Evolutionary conservation across 2,888 invertebrate genomes (phyloP), one percentile per base, ranked within the genome.

Genomic region (Mythimna ferrago): DNA sequence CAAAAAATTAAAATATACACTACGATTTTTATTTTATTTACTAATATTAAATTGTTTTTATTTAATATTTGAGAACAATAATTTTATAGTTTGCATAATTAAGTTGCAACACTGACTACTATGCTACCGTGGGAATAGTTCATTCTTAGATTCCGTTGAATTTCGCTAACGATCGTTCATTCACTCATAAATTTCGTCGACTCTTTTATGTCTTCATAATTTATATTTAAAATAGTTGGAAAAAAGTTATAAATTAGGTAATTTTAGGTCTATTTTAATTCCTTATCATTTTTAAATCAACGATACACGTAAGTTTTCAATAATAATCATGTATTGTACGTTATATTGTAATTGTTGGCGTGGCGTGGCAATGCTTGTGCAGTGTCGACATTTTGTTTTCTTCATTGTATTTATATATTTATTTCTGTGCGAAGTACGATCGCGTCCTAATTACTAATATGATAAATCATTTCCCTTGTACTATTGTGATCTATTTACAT

Each of bases 321-420:
- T 69, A 81, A 80, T 87, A 83, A 71, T 82, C 70, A 69, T 41
- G 71, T 83, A 78, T 35, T 85, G 73, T 71, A 77, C 66, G 76
- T 69, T 81, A 60, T 83, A 81, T 78, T 73, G 56, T 71, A 75
- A 82, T 79, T 82, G 84, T 87, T 86, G 86, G 89, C 87, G 91
- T 92, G 94, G 93, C 95, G 95, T 96, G 95, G 96, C 95, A 94
- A 93, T 92, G 91, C 89, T 91, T 90, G 83, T 86, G 82, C 85
- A 82, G 88, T 92, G 95, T 89, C 95, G 96, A 96, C 96, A 96
- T 96, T 92, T 96, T 96, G 96, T 96, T 95, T 95, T 93, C 90
- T 92, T 90, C 93, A 90, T 93, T 93, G 93, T 95, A 94, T 94
- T 92, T 93, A 93, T 93, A 89, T 92, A 92, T 92, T 89, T 91